Conservation (phyloP, 2,113 vertebrate genomes). For the Myrmecobius fasciatus region DNA sequence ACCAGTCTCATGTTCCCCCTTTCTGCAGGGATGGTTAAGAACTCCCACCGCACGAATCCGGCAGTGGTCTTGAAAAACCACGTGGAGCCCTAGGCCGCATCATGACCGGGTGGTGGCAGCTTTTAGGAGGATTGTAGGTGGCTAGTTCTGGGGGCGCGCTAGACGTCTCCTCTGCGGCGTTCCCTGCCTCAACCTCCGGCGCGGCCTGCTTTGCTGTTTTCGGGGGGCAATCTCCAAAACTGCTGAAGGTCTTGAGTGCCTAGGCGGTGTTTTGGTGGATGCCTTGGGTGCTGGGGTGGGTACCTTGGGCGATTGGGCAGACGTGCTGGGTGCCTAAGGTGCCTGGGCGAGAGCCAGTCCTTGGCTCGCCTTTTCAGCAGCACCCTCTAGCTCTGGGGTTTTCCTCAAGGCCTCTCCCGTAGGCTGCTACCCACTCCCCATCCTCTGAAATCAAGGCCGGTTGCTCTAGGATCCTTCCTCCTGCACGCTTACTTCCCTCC, state of each 20-base stretch:
- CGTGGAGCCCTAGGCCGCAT: too few species aligned
- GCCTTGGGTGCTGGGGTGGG: not conserved
- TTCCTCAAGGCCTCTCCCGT: not conserved
- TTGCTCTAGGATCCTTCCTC: not conserved
- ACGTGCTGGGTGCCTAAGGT: too few species aligned
- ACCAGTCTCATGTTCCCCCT: conserved; percentile 92
- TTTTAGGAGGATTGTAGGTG: conserved; percentile 87
- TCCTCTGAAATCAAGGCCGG: not conserved
- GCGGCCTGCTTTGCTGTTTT: conserved; percentile 80
- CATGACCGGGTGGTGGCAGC: conserved; percentile 88
- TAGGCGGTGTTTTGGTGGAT: not conserved
- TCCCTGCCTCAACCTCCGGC: not conserved
- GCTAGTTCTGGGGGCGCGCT: conserved; percentile 66
- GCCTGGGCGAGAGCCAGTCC: too few species aligned
- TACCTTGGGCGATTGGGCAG: too few species aligned
- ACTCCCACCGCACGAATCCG: conserved; percentile 86
- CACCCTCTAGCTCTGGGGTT: too few species aligned
- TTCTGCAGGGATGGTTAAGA: conserved; percentile 92
- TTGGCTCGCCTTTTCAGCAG: not conserved
- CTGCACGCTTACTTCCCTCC: conserved; percentile 65
- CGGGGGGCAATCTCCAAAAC: conserved; percentile 86
- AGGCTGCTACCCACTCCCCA: not conserved
- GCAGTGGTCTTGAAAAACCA: too few species aligned
- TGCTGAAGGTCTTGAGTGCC: conserved; percentile 83
- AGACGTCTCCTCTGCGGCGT: not conserved